A percentile compares a stretch with the other conserved stretches of the same genome.
Evolutionary conservation across 1,140 invertebrate species (phyloP).

Genomic region (Hetaerina americana): DNA sequence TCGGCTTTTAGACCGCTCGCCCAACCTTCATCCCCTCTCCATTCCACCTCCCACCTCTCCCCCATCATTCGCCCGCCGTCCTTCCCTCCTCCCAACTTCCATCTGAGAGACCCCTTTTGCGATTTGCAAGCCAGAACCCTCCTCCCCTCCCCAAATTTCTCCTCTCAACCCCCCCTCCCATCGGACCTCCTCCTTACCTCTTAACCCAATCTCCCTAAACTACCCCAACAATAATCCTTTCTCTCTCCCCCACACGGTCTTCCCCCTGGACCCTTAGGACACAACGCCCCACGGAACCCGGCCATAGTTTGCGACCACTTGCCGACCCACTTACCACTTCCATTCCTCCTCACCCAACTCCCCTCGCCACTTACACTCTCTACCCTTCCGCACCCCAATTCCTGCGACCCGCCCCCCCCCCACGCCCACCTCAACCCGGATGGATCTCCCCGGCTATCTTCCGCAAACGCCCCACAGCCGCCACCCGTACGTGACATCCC

Average conservation of each 20-base stretch:
- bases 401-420: neutral
- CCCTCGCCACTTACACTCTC: neutral
- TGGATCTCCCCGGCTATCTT: too few relatives aligned
- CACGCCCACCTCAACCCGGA: neutral
- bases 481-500: too few relatives aligned
- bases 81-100: too few relatives aligned
- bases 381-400: neutral
- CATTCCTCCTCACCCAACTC: too few relatives aligned
- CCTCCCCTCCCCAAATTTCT: neutral
- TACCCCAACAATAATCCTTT: too few relatives aligned
- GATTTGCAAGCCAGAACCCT: neutral
- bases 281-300: neutral
- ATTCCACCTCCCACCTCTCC: neutral
- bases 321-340: neutral
- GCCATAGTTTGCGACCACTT: neutral
- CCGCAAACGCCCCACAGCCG: too few relatives aligned
- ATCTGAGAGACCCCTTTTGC: neutral
- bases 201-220: too few relatives aligned
- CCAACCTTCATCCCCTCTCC: neutral
- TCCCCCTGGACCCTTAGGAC: too few relatives aligned
- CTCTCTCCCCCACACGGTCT: too few relatives aligned
- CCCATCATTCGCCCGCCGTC: neutral
- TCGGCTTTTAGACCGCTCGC: too few relatives aligned
- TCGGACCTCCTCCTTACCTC: too few relatives aligned
- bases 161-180: too few relatives aligned